Conservation (phyloP, 2,113 vertebrate species). For the Alouatta palliata region DNA sequence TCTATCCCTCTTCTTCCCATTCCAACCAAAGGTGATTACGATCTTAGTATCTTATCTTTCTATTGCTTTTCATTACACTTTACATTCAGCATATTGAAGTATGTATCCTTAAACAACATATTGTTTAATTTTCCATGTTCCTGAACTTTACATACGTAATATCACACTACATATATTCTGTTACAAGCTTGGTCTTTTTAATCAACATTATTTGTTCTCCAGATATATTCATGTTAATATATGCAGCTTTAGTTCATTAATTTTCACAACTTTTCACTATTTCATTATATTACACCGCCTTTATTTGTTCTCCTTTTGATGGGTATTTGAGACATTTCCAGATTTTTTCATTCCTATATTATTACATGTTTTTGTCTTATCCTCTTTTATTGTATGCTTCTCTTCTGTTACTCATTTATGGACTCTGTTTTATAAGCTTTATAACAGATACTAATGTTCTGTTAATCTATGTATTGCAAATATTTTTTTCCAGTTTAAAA, state of each 20-base stretch:
- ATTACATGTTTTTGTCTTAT: not conserved
- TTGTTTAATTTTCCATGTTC: not conserved
- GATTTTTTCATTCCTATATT: not conserved
- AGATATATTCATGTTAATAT: not conserved
- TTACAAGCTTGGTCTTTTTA: not conserved
- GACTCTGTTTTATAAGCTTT: constrained; percentile 37
- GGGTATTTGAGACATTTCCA: not conserved
- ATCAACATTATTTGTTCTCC: not conserved
- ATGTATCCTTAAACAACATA: not conserved
- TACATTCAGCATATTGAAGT: not conserved
- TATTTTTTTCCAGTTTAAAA: not conserved
- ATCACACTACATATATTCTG: not conserved
- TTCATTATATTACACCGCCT: not conserved
- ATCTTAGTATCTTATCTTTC: not conserved
- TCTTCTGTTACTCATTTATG: not conserved
- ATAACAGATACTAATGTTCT: not conserved
- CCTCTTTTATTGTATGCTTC: not conserved
- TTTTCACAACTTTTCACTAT: not conserved
- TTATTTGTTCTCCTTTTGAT: not conserved
- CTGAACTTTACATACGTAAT: not conserved
- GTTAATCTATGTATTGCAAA: not conserved
- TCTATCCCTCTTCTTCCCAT: not conserved
- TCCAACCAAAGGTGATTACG: not conserved
- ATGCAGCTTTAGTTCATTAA: not conserved
- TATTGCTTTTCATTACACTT: not conserved